Evolutionary conservation across 2,888 invertebrate genomes (phyloP), one percentile per base, ranked within the genome.

Genomic region (Callyntrura sp.): DNA sequence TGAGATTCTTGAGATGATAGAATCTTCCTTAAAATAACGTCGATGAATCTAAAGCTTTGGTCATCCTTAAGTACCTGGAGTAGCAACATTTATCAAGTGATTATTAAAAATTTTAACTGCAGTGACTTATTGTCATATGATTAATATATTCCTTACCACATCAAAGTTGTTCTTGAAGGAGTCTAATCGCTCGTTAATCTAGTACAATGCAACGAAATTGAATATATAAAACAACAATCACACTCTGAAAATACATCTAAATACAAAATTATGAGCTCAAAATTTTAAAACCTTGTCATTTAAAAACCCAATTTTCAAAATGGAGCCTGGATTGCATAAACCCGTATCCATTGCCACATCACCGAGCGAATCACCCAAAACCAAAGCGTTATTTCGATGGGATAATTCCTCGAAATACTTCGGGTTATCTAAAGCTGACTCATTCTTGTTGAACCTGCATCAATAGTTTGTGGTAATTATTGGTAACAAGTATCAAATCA

Each of bases 261-360:
- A n/a, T n/a, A n/a, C n/a, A n/a, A n/a, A n/a, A n/a, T n/a, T n/a
- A n/a, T n/a, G n/a, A n/a, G n/a, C n/a, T n/a, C n/a, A n/a, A n/a
- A n/a, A n/a, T n/a, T n/a, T n/a, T n/a, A n/a, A 5, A 5, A 96
- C 97, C 94, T 97, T 96, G 91, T 97, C 96, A 93, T 98, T 98
- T 0, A 99, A 96, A 95, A 98, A 99, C 65, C 99, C 99, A 92
- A 99, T 97, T 95, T 97, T 98, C 76, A 99, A 95, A 78, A 98
- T 96, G 45, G 96, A 96, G 88, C 96, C 93, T 25, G 91, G 88
- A 14, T 90, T 79, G 11, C 81, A 55, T 9, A 98, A 96, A 0
- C 98, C 99, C 92, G 98, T 97, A 0, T 97, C 97, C 99, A 99
- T 99, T 23, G 96, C 96, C 0, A 98, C 96, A 95, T 99, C 99